Percentiles rank a stretch among this genome's conserved stretches.
phyloP scores from a whole-genome alignment of 2,888 invertebrate species.

The Timandra comae region DNA sequence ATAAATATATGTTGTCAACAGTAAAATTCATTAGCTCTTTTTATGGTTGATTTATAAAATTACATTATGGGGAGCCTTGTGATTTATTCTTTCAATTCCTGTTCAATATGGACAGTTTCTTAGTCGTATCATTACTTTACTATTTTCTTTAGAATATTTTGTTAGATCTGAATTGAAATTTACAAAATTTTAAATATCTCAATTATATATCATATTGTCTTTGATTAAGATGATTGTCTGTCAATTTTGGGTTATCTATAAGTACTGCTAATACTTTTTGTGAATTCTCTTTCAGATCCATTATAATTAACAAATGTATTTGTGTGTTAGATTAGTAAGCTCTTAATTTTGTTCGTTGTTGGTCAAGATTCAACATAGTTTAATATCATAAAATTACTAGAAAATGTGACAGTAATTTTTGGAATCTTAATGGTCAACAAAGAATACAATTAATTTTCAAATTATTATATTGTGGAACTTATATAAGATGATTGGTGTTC shows the following conservation, averaged over 20 bases:
- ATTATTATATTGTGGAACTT: slow-evolving; percentile 47
- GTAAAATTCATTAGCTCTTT: slow-evolving; percentile 34
- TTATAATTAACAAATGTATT: slow-evolving; percentile 47
- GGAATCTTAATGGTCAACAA: slow-evolving; percentile 35
- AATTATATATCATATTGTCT: neutral
- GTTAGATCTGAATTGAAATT: slow-evolving; percentile 66
- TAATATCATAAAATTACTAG: too few species aligned
- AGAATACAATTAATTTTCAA: slow-evolving; percentile 35
- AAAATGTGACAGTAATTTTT: neutral
- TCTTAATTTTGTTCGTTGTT: slow-evolving; percentile 41
- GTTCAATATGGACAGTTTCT: slow-evolving; percentile 29
- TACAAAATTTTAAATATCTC: slow-evolving; percentile 39
- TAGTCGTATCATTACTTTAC: slow-evolving; percentile 33
- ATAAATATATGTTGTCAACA: slow-evolving; percentile 17
- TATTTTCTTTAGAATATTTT: slow-evolving; percentile 41
- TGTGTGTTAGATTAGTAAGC: slow-evolving; percentile 53
- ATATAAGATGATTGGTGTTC: slow-evolving; percentile 41
- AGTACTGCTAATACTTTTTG: slow-evolving; percentile 39
- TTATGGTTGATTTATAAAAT: too few species aligned
- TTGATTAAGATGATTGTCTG: neutral
- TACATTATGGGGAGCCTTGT: slow-evolving; percentile 14
- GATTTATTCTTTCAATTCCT: slow-evolving; percentile 17
- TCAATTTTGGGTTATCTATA: neutral
- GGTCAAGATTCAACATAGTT: slow-evolving; percentile 20
- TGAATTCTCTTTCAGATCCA: slow-evolving; percentile 66